Evolutionary conservation across 2,113 vertebrate species (phyloP).

Genomic region (Phalacrocorax carbo): DNA sequence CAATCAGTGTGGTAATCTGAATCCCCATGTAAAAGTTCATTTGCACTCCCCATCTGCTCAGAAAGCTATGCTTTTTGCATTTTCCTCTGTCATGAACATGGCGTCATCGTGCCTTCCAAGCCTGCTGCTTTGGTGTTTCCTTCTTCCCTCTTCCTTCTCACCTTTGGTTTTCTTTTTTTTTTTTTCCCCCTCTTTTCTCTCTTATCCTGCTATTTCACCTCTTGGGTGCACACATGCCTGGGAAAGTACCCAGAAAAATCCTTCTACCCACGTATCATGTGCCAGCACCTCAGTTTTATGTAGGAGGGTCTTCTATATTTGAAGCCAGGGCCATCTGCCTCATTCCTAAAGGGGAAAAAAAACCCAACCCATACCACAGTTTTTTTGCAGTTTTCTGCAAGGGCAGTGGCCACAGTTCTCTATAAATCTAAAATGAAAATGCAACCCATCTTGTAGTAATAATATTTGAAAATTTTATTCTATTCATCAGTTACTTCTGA

Average conservation of each 20-base stretch:
- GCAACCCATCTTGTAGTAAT: not conserved
- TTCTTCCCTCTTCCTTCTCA: not conserved
- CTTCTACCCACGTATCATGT: slow-evolving; percentile 18
- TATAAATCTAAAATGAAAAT: not conserved
- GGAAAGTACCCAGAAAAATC: slow-evolving; percentile 32
- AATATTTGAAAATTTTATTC: not conserved
- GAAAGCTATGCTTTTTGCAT: not conserved
- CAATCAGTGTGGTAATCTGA: not conserved
- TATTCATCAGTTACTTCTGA: not conserved
- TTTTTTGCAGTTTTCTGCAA: slow-evolving; percentile 1
- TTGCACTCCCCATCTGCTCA: not conserved
- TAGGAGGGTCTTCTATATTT: slow-evolving; percentile 50
- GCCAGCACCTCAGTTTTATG: slow-evolving; percentile 57
- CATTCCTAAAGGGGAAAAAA: not conserved
- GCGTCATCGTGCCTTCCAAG: not conserved
- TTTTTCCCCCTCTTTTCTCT: not conserved
- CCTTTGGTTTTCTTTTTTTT: not conserved
- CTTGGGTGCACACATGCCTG: not conserved
- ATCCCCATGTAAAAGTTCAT: not conserved
- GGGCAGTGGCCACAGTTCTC: not conserved
- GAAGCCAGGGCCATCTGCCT: slow-evolving; percentile 43
- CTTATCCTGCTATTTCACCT: not conserved
- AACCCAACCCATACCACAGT: not conserved
- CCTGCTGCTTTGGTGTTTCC: not conserved
- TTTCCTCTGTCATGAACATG: not conserved